Evolutionary conservation across 2,797 vertebrate species (phyloP).

Genomic region (Sebastolobus alascanus): DNA sequence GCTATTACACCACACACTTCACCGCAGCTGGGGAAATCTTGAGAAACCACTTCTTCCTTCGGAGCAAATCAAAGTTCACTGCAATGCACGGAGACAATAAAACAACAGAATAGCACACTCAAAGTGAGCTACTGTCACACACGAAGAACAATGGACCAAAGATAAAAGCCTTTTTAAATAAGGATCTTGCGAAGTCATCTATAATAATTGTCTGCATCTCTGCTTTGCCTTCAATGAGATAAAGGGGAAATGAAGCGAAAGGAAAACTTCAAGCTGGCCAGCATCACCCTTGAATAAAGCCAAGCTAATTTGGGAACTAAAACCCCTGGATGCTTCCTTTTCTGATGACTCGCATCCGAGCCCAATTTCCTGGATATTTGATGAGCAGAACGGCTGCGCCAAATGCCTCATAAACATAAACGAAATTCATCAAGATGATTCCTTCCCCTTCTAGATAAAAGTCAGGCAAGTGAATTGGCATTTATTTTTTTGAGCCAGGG

Average conservation of each 20-base stretch:
- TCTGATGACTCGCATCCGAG: constrained; percentile 41
- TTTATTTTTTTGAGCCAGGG: constrained; percentile 17
- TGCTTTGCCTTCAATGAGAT: constrained; percentile 34
- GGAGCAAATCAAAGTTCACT: constrained; percentile 46
- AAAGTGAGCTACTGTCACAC: constrained; percentile 42
- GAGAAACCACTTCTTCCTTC: constrained; percentile 41
- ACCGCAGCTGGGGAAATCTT: constrained; percentile 42
- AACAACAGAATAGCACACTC: constrained; percentile 35
- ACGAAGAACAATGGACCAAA: constrained; percentile 16
- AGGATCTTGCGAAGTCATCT: constrained; percentile 43
- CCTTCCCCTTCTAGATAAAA: constrained; percentile 37
- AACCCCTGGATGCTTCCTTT: constrained; percentile 39
- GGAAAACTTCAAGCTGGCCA: constrained; percentile 37
- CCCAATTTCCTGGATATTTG: constrained; percentile 58
- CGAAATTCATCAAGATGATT: constrained; percentile 44
- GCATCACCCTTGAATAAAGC: constrained; percentile 48
- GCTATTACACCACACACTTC: constrained; percentile 25
- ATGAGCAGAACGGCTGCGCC: constrained; percentile 34
- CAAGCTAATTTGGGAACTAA: constrained; percentile 52
- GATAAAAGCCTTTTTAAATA: constrained; percentile 61
- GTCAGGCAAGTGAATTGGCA: constrained; percentile 40
- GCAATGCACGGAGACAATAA: constrained; percentile 34
- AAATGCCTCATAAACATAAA: constrained; percentile 41
- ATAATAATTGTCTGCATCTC: constrained; percentile 44
- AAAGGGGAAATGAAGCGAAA: constrained; percentile 33